Base-by-base conservation (phyloP, 1,140 invertebrate genomes). In the Trachymyrmex septentrionalis region DNA sequence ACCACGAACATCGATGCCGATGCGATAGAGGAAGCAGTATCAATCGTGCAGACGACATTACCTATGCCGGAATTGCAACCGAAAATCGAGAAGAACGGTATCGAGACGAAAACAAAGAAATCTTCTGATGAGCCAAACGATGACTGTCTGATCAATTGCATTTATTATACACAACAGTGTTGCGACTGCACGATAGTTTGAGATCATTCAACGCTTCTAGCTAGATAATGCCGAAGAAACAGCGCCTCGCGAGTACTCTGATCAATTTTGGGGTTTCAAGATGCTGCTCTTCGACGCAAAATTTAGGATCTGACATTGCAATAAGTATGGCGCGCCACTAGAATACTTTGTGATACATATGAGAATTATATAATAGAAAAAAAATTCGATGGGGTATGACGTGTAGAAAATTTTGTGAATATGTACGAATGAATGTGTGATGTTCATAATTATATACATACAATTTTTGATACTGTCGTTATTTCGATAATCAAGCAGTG, bases 121-220 rank as follows among this genome's bases (percentile, higher is more conserved):
- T 30, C 85, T 7, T 61, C 67, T 19, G 7, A 91, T n/a, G 92
- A 93, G 34, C 55, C 72, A 53, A 92, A 95, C 21, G 93, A 95
- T 69, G 88, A 88, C n/a, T 95, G 94, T 77, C 73, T 95, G 50
- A 89, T 95, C 19, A 92, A 95, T 44, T 95, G 95, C 82, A 76
- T 95, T 53, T 95, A 95, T 57, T 93, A 93, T 50, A 91, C 94
- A 12, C 94, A 95, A 89, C 94, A 95, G 78, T 95, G 94, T 73
- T 95, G 95, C 91, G 94, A 94, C 34, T 95, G 95, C 86, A 93
- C 92, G 66, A 95, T 95, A 92, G 57, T 94, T 30, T 95, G 90
- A 95, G 73, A 61, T 48, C 38, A 16, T 34, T 24, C 7, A 24
- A 73, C 38, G 9, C 38, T 12, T 30, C 5, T 30, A 75, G 57